Evolutionary conservation across 2,888 invertebrate genomes (phyloP), one percentile per base, ranked within the genome.

Genomic region (Lepidocyrtoides sp.): DNA sequence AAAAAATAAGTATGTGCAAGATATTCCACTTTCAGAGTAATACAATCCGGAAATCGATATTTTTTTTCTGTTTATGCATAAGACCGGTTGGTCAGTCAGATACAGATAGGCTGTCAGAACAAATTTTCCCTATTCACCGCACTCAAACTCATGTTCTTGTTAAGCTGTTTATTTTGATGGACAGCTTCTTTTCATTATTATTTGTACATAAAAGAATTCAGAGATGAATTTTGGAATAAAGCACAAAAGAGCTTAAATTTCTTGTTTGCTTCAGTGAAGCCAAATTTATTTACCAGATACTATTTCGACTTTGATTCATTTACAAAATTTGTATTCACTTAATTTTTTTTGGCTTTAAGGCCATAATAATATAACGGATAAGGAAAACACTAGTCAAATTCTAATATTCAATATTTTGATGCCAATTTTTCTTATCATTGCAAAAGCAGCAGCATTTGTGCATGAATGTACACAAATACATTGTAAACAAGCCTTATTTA

Each of bases 1-100:
- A 12, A 72, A 26, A n/a, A 14, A 51, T 5, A 26, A 81, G 57
- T 26, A 51, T 48, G 20, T 54, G 41, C 60, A 54, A 60, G 81
- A 81, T 54, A 23, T 32, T 60, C 41, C 44, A 14, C n/a, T 20
- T 81, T 12, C 60, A 60, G 4, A 14, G 48, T 41, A 77, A 29
- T 44, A 32, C 60, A 63, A 89, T 89, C 89, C 89, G 84, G 89
- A 89, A 89, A 89, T 89, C 89, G 89, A 89, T 89, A 89, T 89
- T 89, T 82, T 41, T 60, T 72, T 63, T 57, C 89, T 63, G 41
- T 84, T 89, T 89, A 89, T 89, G 83, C 89, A 89, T 89, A 89
- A 89, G 75, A 89, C 77, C 81, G 8, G n/a, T 5, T 10, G 77
- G 89, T 89, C 83, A 84, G 75, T 57, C 63, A 75, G 57, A 87